Conservation (phyloP, 2,888 invertebrate species). For the Acanthoscelides obtectus region DNA sequence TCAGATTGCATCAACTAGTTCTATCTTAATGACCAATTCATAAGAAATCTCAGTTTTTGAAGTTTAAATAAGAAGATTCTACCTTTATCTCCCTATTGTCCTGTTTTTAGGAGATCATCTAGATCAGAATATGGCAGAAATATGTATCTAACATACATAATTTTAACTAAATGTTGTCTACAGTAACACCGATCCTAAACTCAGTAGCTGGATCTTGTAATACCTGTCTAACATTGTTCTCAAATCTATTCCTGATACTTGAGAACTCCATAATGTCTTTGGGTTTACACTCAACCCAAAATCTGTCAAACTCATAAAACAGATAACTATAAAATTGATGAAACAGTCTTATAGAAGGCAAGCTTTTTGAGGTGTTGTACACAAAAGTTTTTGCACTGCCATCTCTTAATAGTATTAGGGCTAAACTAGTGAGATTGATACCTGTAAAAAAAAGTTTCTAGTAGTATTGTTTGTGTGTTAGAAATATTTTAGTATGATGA, state of each 20-base stretch:
- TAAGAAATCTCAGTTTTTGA: no score
- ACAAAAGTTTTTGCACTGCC: slow-evolving; percentile 87
- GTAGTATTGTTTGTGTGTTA: no score
- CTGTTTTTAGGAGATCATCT: no score
- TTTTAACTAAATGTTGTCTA: slow-evolving; percentile 61
- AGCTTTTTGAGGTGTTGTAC: slow-evolving; percentile 70
- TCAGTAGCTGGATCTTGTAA: slow-evolving; percentile 65
- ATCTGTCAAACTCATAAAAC: slow-evolving; percentile 90
- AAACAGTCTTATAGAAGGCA: slow-evolving; percentile 71
- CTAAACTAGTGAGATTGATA: slow-evolving; percentile 92
- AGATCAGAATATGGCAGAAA: not conserved
- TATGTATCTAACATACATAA: not conserved
- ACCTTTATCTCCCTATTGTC: no score
- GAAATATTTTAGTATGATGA: no score
- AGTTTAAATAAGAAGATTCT: no score
- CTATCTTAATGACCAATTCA: no score
- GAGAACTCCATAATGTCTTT: slow-evolving; percentile 95
- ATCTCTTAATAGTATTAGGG: slow-evolving; percentile 72
- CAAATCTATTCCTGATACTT: slow-evolving; percentile 79
- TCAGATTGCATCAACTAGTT: no score
- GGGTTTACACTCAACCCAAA: slow-evolving; percentile 91
- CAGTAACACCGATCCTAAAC: slow-evolving; percentile 74
- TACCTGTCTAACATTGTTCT: slow-evolving; percentile 63
- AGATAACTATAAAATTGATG: slow-evolving; percentile 92
- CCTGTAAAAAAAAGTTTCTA: not conserved